Evolutionary conservation across 1,140 invertebrate species (phyloP).

Genomic region (Drosophila baimaii): DNA sequence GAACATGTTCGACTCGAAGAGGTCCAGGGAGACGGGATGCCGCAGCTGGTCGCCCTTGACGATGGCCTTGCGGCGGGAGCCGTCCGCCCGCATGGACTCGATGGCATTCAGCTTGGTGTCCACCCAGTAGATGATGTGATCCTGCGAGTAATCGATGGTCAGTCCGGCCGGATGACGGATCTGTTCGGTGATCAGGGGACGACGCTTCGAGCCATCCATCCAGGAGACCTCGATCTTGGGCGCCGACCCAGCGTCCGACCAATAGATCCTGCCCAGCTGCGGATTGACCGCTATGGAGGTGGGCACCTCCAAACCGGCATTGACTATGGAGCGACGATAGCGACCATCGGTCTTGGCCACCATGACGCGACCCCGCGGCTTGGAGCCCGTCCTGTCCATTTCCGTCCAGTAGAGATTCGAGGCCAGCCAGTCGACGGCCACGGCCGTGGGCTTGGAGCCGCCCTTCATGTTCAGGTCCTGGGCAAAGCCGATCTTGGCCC

Average conservation of each 20-base stretch:
- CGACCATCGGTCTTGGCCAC: constrained; percentile 95
- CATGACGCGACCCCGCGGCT: constrained; percentile 91
- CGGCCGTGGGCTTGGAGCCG: constrained; percentile 91
- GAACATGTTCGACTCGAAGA: constrained; percentile 96
- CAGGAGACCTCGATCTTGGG: constrained; percentile 95
- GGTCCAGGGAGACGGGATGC: constrained; percentile 94
- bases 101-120: constrained; percentile 97
- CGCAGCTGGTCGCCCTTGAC: constrained; percentile 89
- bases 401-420: constrained; percentile 98
- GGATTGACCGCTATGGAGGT: constrained; percentile 95
- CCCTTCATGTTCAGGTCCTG: constrained; percentile 94
- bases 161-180: constrained; percentile 94
- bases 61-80: constrained; percentile 90
- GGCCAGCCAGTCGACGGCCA: constrained; percentile 96
- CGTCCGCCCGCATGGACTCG: constrained; percentile 94
- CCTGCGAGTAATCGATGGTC: constrained; percentile 95
- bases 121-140: constrained; percentile 96
- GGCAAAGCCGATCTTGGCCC: constrained; percentile 92
- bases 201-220: constrained; percentile 97
- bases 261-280: constrained; percentile 93
- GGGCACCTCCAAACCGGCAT: constrained; percentile 90
- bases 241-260: constrained; percentile 93
- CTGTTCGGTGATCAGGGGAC: constrained; percentile 90
- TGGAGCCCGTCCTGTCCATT: constrained; percentile 89
- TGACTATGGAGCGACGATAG: constrained; percentile 92